A percentile compares a stretch with the other conserved stretches of the same genome.
phyloP scores from a whole-genome alignment of 2,888 invertebrate genomes.

The Esperia sulphurella region DNA sequence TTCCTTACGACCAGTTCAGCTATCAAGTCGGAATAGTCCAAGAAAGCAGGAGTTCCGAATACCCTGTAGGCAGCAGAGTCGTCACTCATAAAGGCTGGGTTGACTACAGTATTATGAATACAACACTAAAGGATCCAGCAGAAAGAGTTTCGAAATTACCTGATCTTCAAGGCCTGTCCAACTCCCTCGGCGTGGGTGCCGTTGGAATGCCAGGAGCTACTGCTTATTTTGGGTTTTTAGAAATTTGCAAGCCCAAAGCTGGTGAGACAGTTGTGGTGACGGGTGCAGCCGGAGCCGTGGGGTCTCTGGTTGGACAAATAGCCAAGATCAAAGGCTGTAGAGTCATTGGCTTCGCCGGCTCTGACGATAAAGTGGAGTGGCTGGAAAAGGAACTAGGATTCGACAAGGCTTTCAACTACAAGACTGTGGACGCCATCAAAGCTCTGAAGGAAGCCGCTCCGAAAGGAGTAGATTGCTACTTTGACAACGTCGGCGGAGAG shows the following conservation, averaged over 20 bases:
- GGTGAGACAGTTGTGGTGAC: conserved; percentile 82
- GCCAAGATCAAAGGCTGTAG: conserved; percentile 74
- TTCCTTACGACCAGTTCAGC: conserved; percentile 30
- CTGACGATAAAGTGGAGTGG: conserved; percentile 85
- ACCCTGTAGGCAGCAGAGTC: conserved; percentile 79
- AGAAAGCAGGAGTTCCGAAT: conserved; percentile 79
- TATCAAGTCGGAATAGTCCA: conserved; percentile 60
- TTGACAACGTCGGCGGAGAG: conserved; percentile 88
- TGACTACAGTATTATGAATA: conserved; percentile 56
- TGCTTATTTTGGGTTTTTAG: conserved; percentile 81
- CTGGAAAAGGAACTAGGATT: conserved; percentile 82
- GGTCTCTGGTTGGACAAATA: conserved; percentile 81
- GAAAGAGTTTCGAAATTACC: conserved; percentile 56
- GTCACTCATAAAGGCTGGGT: conserved; percentile 84
- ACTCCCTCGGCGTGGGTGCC: conserved; percentile 79
- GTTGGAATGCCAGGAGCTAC: conserved; percentile 85
- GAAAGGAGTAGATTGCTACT: conserved; percentile 85
- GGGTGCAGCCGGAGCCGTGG: conserved; percentile 84
- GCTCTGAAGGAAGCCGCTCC: conserved; percentile 82
- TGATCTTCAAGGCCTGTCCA: conserved; percentile 66
- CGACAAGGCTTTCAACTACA: conserved; percentile 86
- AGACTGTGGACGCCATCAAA: conserved; percentile 74
- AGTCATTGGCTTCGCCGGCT: conserved; percentile 85
- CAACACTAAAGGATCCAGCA: conserved; percentile 28
- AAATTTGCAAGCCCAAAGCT: conserved; percentile 79